Conservation (phyloP, 2,113 vertebrate genomes). For the Oophaga pumilio region DNA sequence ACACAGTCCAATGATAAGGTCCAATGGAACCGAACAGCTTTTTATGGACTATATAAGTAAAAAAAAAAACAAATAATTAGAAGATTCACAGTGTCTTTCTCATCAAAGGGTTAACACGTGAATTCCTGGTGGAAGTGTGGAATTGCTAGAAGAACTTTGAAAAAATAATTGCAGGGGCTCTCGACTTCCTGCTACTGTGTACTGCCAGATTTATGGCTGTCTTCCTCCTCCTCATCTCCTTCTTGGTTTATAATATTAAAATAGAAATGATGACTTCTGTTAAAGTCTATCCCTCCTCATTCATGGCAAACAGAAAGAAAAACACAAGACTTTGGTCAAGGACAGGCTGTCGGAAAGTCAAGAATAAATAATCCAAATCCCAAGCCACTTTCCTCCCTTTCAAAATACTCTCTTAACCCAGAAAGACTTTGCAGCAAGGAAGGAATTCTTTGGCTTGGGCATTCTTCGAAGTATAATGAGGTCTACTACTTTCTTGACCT, state of each 20-base stretch:
- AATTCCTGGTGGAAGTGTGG: conserved; percentile 45
- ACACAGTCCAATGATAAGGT: too few relatives aligned
- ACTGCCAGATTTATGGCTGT: conserved; percentile 24
- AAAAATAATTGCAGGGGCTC: conserved; percentile 56
- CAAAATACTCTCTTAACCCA: conserved; percentile 34
- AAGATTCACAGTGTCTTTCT: not conserved
- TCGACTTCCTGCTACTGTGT: conserved; percentile 42
- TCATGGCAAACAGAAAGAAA: not conserved
- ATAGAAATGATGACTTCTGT: conserved; percentile 48
- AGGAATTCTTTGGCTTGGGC: conserved; percentile 16
- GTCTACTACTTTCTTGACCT: conserved; percentile 7
- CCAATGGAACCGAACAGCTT: not conserved
- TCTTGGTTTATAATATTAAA: conserved; percentile 28
- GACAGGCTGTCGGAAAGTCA: conserved; percentile 43
- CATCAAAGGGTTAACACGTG: conserved; percentile 37
- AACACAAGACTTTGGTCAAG: conserved; percentile 42
- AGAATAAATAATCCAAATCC: conserved; percentile 50
- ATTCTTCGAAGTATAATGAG: conserved; percentile 16
- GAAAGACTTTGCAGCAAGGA: conserved; percentile 21
- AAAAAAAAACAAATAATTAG: not conserved
- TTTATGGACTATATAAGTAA: not conserved
- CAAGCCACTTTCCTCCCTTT: conserved; percentile 1
- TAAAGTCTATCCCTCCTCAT: conserved; percentile 48
- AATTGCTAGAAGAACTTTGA: conserved; percentile 54
- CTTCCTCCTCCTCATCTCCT: not conserved